phyloP scores from a whole-genome alignment of 2,888 invertebrate genomes.

The Pollenia amentaria region DNA sequence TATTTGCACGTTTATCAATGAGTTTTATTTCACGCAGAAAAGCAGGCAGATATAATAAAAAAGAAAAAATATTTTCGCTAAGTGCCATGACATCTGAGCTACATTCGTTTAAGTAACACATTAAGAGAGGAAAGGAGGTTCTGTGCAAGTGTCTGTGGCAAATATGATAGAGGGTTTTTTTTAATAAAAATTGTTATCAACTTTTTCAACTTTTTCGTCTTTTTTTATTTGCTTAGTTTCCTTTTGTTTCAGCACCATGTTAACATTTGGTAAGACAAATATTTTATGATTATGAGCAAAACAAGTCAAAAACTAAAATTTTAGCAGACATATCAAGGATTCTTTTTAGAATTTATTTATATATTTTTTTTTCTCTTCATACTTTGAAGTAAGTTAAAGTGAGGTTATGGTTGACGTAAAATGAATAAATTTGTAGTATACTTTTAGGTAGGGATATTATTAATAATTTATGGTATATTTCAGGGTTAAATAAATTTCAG shows the following conservation, averaged over 20 bases:
- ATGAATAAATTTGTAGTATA: background rate
- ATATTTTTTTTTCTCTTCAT: background rate
- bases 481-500: constrained; percentile 3
- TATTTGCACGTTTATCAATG: constrained; percentile 50
- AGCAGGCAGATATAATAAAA: background rate
- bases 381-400: background rate
- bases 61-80: constrained; percentile 7
- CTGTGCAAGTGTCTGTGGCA: background rate
- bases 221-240: background rate
- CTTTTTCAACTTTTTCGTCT: constrained; percentile 1
- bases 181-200: constrained; percentile 5
- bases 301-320: constrained; percentile 14
- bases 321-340: constrained; percentile 16
- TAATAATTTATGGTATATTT: constrained; percentile 24
- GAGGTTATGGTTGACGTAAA: constrained; percentile 1
- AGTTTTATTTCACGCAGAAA: constrained; percentile 21
- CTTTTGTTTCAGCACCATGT: constrained; percentile 24
- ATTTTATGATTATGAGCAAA: constrained; percentile 32
- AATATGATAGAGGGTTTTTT: constrained; percentile 28
- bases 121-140: background rate
- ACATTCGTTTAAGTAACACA: background rate
- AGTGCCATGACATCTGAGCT: constrained; percentile 56
- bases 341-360: background rate
- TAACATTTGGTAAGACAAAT: constrained; percentile 27
- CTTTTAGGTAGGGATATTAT: background rate